Evolutionary conservation across 92 coral and sea anemone genomes (phyloP).

Genomic region (Porites evermanni): DNA sequence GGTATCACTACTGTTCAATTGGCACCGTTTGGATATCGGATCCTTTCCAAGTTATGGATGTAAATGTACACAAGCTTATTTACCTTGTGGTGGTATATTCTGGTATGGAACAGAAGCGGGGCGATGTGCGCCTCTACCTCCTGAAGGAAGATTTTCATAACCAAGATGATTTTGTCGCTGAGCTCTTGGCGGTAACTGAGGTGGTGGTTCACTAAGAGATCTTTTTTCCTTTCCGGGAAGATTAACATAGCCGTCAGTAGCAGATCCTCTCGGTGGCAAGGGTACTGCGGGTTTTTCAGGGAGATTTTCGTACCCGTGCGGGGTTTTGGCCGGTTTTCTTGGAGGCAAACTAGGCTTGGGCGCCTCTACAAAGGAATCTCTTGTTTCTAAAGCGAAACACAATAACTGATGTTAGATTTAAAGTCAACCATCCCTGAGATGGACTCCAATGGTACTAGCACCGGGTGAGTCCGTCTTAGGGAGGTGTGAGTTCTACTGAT

Average conservation of each 20-base stretch:
- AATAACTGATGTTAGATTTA: not conserved
- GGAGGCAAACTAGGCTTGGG: conserved; percentile 58
- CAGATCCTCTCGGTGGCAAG: conserved; percentile 12
- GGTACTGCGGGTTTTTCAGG: conserved; percentile 39
- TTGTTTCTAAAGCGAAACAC: not conserved
- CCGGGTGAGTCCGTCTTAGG: too few relatives aligned
- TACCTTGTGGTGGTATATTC: conserved; percentile 23
- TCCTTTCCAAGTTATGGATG: too few relatives aligned
- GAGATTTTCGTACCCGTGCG: conserved; percentile 59
- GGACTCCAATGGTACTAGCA: too few relatives aligned
- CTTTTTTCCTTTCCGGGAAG: not conserved
- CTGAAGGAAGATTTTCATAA: conserved; percentile 31
- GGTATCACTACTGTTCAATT: too few relatives aligned
- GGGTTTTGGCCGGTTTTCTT: conserved; percentile 15
- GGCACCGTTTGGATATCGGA: too few relatives aligned
- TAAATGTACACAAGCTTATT: not conserved
- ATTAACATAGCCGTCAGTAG: conserved; percentile 1
- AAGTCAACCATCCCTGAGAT: too few relatives aligned
- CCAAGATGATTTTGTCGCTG: not conserved
- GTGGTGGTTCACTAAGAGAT: conserved; percentile 19
- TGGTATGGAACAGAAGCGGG: conserved; percentile 1
- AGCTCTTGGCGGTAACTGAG: conserved; percentile 33
- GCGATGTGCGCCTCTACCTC: not conserved
- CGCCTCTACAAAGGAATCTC: not conserved
- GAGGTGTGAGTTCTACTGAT: too few relatives aligned